phyloP scores from a whole-genome alignment of 2,888 invertebrate genomes.

The Tromatobia lineatoria region DNA sequence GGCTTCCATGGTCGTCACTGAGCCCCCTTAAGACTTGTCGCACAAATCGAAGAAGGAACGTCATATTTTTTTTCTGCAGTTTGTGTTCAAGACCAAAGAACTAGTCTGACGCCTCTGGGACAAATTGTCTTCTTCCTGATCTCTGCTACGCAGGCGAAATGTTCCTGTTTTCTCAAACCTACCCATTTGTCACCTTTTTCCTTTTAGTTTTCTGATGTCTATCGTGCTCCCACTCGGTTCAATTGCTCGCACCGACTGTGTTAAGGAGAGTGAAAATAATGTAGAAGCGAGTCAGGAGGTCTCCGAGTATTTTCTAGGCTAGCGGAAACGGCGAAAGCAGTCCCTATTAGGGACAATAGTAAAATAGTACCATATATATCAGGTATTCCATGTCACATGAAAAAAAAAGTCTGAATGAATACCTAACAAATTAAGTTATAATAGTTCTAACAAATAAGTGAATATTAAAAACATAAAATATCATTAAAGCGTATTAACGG shows the following conservation, averaged over 20 bases:
- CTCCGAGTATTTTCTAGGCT: slow-evolving; percentile 40
- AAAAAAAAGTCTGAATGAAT: too few relatives aligned
- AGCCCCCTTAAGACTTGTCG: too few relatives aligned
- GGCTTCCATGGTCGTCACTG: too few relatives aligned
- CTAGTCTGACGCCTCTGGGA: slow-evolving; percentile 42
- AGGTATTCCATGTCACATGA: background rate
- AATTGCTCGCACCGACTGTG: slow-evolving; percentile 2
- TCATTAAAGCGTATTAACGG: too few relatives aligned
- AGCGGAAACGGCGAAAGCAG: slow-evolving; percentile 66
- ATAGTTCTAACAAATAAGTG: too few relatives aligned
- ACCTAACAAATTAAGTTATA: too few relatives aligned
- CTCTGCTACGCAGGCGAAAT: slow-evolving; percentile 19
- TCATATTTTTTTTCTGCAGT: slow-evolving; percentile 21
- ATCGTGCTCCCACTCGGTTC: background rate
- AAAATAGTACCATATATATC: slow-evolving; percentile 17
- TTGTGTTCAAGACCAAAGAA: slow-evolving; percentile 28
- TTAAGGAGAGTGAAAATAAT: slow-evolving; percentile 35
- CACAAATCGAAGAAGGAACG: slow-evolving; percentile 2
- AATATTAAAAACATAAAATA: too few relatives aligned
- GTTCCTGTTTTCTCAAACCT: slow-evolving; percentile 44
- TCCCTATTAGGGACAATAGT: slow-evolving; percentile 60
- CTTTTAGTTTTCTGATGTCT: background rate
- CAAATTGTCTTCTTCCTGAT: slow-evolving; percentile 49
- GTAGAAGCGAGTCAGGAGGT: slow-evolving; percentile 3
- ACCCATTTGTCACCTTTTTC: slow-evolving; percentile 17